These are phyloP conservation scores for Acanthiza pusilla DNA, from an alignment of 2,797 vertebrate species.

Conservation along the genomic window DNA sequence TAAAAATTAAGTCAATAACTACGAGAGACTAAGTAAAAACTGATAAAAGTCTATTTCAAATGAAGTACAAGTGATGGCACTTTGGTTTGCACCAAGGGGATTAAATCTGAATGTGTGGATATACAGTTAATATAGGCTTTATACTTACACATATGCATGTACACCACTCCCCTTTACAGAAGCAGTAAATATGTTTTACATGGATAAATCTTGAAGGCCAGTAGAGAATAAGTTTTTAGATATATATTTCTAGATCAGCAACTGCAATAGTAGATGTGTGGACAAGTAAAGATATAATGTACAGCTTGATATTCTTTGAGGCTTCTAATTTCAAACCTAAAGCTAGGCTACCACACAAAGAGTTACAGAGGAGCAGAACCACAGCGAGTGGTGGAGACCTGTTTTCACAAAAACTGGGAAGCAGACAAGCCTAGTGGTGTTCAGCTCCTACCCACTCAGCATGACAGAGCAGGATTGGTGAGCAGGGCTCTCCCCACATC, in stretches of 20 bases:
- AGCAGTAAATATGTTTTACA: not conserved
- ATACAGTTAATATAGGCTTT: not conserved
- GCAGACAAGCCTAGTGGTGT: not conserved
- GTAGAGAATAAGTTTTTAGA: not conserved
- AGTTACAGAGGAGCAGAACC: not conserved
- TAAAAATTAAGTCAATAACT: not conserved
- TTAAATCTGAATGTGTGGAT: not conserved
- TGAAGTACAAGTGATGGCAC: not conserved
- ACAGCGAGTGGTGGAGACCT: accelerated
- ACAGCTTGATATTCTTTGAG: not conserved
- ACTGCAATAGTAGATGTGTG: not conserved
- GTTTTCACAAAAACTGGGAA: not conserved
- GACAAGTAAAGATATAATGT: accelerated
- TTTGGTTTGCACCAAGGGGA: not conserved
- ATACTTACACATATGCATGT: not conserved
- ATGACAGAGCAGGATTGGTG: not conserved
- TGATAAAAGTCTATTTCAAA: not conserved
- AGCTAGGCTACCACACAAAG: not conserved
- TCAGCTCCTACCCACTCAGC: not conserved
- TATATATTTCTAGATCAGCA: not conserved
- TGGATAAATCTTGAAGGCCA: not conserved
- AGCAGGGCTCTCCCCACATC: not conserved
- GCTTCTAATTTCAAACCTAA: not conserved
- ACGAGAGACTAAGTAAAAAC: not conserved
- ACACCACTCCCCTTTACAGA: not conserved